Percentiles rank a stretch among this genome's conserved stretches.
These are phyloP conservation scores for Ditylenchus weischeri DNA, from an alignment of 2,888 invertebrate genomes.

Conservation along the genomic window DNA sequence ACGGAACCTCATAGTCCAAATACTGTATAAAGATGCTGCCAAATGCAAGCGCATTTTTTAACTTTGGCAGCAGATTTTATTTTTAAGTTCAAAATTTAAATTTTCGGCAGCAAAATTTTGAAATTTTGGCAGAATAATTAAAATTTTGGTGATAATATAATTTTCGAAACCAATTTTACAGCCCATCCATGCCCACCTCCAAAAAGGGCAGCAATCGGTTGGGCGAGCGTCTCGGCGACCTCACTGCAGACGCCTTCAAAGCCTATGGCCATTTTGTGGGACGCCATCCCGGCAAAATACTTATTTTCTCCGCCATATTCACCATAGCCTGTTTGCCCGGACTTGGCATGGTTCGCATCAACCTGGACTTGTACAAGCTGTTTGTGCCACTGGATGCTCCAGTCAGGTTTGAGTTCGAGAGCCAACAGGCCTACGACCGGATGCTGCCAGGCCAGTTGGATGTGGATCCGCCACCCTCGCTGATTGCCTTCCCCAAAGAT, in stretches of 20 bases:
- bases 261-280: slow-evolving; percentile 53
- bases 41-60: too few relatives aligned
- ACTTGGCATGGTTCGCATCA: slow-evolving; percentile 49
- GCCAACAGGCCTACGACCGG: slow-evolving; percentile 44
- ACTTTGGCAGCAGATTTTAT: too few relatives aligned
- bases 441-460: slow-evolving; percentile 41
- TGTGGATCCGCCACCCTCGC: slow-evolving; percentile 25
- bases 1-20: too few relatives aligned
- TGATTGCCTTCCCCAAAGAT: slow-evolving; percentile 18
- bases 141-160: too few relatives aligned
- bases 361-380: slow-evolving; percentile 54
- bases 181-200: background rate
- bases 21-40: too few relatives aligned
- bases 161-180: too few relatives aligned
- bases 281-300: slow-evolving; percentile 45
- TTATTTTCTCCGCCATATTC: slow-evolving; percentile 34
- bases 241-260: slow-evolving; percentile 42
- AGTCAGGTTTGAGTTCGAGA: slow-evolving; percentile 44
- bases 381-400: slow-evolving; percentile 57
- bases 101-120: too few relatives aligned
- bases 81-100: too few relatives aligned
- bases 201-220: slow-evolving; percentile 4
- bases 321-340: slow-evolving; percentile 48
- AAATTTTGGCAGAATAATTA: too few relatives aligned
- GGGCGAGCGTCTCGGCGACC: slow-evolving; percentile 36